Base-by-base conservation (phyloP, 1,140 invertebrate genomes). In the Tetragonula clypearis region DNA sequence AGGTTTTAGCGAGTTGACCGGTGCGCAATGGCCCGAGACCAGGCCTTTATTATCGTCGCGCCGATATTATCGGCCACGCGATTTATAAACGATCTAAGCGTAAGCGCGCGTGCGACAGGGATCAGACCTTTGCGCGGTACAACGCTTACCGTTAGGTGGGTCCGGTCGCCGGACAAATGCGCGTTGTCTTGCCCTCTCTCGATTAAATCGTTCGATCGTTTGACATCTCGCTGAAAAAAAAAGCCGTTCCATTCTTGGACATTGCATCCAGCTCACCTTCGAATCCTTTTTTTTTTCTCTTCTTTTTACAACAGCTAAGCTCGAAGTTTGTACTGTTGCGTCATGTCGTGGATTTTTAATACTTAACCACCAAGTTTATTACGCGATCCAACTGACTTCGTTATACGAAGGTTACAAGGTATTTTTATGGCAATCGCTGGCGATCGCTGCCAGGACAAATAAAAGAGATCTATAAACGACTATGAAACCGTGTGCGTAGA, bases 31-130 rank as follows among this genome's bases (percentile, higher is more conserved):
- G 82, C 26, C 72, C 77, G 75, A 68, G 71, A 86, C 87, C 65
- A 41, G 49, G 74, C 53, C 76, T 89, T 89, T 89, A 83, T 87
- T 85, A 85, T 84, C 77, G 77, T 83, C 66, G 12, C 72, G 56
- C 35, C 53, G 79, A 88, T 86, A 77, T 19, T 69, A 90, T 84
- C 77, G 68, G 41, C 19, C 23, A n/a, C 60, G 56, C 83, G 68
- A 79, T 79, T 85, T 79, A 79, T 84, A 72, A 87, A 87, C 62
- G 60, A 84, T 89, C 78, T 79, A 84, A 84, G 86, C 81, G 66
- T 81, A 81, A 89, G 21, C 58, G 75, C 2, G 41, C n/a, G 30
- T 78, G 49, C 69, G 49, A 68, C 60, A 58, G 66, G 1, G n/a
- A 30, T 3, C 78, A n/a, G 35, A 55, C 53, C 65, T n/a, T 49